Conservation (phyloP, 2,797 vertebrate genomes). For the Gadopsis marmoratus region DNA sequence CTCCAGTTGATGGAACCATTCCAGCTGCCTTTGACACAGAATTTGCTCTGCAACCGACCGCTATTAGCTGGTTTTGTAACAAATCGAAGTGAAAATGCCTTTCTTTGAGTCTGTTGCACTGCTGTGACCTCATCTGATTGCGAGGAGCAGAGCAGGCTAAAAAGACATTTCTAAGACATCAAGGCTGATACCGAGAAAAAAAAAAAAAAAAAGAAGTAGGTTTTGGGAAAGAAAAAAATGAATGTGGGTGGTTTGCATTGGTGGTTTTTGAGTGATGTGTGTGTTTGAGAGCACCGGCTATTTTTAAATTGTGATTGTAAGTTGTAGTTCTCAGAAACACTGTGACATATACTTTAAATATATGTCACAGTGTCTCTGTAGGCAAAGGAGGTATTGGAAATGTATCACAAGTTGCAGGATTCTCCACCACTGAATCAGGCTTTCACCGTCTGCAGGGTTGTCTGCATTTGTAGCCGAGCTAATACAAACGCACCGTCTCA, state of each 20-base stretch:
- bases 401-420: too few relatives aligned
- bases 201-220: conserved; percentile 45
- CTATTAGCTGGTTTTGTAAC: conserved; percentile 81
- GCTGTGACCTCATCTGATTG: conserved; percentile 79
- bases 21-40: conserved; percentile 81
- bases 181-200: conserved; percentile 46
- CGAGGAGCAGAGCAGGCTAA: conserved; percentile 63
- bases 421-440: too few relatives aligned
- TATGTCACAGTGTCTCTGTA: too few relatives aligned
- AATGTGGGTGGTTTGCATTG: conserved; percentile 40
- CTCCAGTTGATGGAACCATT: conserved; percentile 83
- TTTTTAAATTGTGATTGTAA: conserved; percentile 43
- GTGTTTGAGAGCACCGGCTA: conserved; percentile 48
- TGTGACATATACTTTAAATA: conserved; percentile 19
- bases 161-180: conserved; percentile 73
- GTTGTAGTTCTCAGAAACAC: conserved; percentile 30
- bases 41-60: conserved; percentile 78
- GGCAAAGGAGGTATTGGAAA: too few relatives aligned
- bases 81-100: conserved; percentile 74
- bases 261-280: conserved; percentile 41
- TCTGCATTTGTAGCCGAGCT: too few relatives aligned
- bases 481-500: too few relatives aligned
- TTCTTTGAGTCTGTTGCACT: conserved; percentile 75
- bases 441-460: too few relatives aligned
- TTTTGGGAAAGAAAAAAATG: conserved; percentile 31